A percentile compares a stretch with the other conserved stretches of the same genome.
phyloP scores from a whole-genome alignment of 2,888 invertebrate species.

The Macaria liturata region DNA sequence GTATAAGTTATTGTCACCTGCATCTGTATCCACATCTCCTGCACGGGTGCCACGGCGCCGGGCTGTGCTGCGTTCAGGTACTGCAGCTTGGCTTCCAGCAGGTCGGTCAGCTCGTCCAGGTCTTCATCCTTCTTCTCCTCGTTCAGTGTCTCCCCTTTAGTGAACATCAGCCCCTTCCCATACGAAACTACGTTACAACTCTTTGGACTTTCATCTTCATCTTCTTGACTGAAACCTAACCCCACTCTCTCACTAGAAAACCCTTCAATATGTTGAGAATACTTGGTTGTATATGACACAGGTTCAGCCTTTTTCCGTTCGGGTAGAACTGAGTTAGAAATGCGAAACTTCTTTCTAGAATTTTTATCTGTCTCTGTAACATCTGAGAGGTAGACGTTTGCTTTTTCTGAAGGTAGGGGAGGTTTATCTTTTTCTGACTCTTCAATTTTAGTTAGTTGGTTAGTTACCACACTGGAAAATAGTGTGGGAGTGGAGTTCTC shows the following conservation, averaged over 20 bases:
- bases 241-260: constrained; percentile 74
- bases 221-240: constrained; percentile 70
- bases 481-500: constrained; percentile 33
- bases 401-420: constrained; percentile 55
- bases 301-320: constrained; percentile 57
- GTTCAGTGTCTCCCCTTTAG: constrained; percentile 79
- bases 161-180: constrained; percentile 74
- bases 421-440: constrained; percentile 44
- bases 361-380: constrained; percentile 51
- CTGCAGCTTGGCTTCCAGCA: constrained; percentile 79
- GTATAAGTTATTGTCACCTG: constrained; percentile 60
- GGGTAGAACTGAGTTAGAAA: constrained; percentile 71
- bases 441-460: constrained; percentile 49
- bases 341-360: constrained; percentile 68
- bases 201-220: constrained; percentile 55
- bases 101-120: constrained; percentile 61
- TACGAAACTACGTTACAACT: constrained; percentile 59
- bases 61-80: constrained; percentile 77
- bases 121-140: constrained; percentile 66
- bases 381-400: constrained; percentile 64
- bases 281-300: constrained; percentile 73
- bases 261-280: constrained; percentile 72
- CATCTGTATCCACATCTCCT: constrained; percentile 82
- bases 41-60: constrained; percentile 73
- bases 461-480: constrained; percentile 52